phyloP scores from a whole-genome alignment of 2,113 vertebrate genomes.

The Malurus cyaneus region DNA sequence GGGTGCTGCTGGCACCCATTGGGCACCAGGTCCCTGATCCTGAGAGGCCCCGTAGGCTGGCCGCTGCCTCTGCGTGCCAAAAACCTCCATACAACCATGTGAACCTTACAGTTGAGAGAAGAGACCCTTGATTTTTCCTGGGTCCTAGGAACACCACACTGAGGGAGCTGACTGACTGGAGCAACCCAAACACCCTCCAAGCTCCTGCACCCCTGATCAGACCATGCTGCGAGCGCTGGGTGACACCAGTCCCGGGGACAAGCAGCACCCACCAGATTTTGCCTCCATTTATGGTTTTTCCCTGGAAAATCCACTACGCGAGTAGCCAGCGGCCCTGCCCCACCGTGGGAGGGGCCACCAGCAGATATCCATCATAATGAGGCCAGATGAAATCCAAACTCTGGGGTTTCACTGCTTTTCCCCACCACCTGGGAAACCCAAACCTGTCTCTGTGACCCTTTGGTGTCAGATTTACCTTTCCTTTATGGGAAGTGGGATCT shows the following conservation, averaged over 20 bases:
- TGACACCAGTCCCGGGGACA: background rate
- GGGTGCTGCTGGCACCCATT: background rate
- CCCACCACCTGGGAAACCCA: background rate
- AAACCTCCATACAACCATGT: too few relatives aligned
- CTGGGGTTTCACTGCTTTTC: fast-evolving
- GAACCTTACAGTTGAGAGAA: too few relatives aligned
- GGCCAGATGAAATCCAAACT: background rate
- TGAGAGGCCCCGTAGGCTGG: background rate
- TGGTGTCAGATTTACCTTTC: background rate
- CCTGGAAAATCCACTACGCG: fast-evolving
- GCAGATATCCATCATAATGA: fast-evolving
- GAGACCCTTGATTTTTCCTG: too few relatives aligned
- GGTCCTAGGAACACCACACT: fast-evolving
- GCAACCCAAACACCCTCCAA: background rate
- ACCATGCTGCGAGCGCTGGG: fast-evolving
- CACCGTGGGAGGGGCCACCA: background rate
- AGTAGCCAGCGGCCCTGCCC: fast-evolving
- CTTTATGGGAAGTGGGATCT: background rate
- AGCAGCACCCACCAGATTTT: background rate
- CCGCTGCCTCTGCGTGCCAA: too few relatives aligned
- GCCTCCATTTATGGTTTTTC: background rate
- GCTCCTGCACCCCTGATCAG: fast-evolving
- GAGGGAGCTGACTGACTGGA: background rate
- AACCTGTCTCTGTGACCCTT: fast-evolving
- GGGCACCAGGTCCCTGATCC: background rate